phyloP scores from a whole-genome alignment of 2,797 vertebrate species.

The Danio albolineatus region DNA sequence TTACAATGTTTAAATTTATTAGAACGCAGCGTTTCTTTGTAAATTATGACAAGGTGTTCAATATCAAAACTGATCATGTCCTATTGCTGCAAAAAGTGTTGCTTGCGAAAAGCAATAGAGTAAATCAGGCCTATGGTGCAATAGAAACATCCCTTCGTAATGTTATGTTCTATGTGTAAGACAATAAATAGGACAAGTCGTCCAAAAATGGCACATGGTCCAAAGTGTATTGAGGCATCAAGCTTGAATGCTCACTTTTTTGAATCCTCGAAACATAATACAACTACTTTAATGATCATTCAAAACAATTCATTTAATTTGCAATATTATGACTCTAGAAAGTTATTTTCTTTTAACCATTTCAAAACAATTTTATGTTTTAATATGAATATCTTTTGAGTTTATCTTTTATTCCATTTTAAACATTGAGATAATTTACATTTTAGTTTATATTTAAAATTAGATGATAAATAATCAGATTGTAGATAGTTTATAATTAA shows the following conservation, averaged over 20 bases:
- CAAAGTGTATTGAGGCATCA: neutral
- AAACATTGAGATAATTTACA: no score
- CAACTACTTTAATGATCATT: neutral
- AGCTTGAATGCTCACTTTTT: neutral
- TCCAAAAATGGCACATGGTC: neutral
- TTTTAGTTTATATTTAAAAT: no score
- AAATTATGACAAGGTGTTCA: neutral
- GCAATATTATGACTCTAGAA: no score
- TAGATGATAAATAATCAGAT: no score
- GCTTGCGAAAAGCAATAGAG: neutral
- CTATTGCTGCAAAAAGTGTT: neutral
- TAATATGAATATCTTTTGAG: no score
- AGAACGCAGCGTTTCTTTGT: neutral
- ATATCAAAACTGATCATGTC: constrained; percentile 12
- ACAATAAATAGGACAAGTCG: neutral
- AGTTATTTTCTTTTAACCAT: no score
- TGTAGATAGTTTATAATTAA: no score
- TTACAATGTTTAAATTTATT: constrained; percentile 12
- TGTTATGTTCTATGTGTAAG: neutral
- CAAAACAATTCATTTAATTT: no score
- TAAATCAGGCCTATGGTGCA: neutral
- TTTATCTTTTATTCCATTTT: no score
- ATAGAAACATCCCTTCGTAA: neutral
- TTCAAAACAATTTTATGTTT: no score
- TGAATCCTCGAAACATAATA: no score